Percentiles rank a stretch among this genome's conserved stretches.
Evolutionary conservation across 2,888 invertebrate species (phyloP).

Genomic region (Lumbricus terrestris): DNA sequence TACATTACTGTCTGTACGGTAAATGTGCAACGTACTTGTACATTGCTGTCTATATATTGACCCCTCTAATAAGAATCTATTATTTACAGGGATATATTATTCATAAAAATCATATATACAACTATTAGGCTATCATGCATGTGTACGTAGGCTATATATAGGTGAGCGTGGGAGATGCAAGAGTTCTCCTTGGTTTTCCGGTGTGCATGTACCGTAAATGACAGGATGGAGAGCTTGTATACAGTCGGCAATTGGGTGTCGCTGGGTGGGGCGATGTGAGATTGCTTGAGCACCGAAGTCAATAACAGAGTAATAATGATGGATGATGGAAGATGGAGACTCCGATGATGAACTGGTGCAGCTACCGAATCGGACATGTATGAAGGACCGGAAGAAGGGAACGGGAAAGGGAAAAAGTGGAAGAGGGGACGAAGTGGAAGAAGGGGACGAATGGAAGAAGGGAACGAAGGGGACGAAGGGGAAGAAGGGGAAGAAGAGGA

Average conservation of each 20-base stretch:
- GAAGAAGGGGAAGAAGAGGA: too few species aligned
- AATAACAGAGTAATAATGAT: not conserved
- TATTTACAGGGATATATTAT: not conserved
- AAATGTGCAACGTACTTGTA: not conserved
- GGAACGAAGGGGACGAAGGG: too few species aligned
- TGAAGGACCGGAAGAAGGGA: not conserved
- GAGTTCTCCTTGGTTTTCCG: not conserved
- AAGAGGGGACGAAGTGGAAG: too few species aligned
- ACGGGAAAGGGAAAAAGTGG: too few species aligned
- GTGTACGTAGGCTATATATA: not conserved
- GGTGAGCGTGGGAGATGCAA: not conserved
- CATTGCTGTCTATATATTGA: not conserved
- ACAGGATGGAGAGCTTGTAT: not conserved
- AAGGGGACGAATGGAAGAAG: too few species aligned
- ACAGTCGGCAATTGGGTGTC: too few species aligned
- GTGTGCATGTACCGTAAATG: not conserved
- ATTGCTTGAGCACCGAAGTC: not conserved
- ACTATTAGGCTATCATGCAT: too few species aligned
- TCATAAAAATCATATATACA: too few species aligned
- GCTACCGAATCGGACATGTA: not conserved
- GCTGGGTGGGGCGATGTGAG: too few species aligned
- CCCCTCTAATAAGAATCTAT: not conserved
- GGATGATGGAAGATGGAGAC: not conserved
- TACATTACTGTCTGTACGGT: too few species aligned
- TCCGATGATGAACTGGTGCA: not conserved